Conservation (phyloP, 2,888 invertebrate species). For the Lithophane semibrunnea region DNA sequence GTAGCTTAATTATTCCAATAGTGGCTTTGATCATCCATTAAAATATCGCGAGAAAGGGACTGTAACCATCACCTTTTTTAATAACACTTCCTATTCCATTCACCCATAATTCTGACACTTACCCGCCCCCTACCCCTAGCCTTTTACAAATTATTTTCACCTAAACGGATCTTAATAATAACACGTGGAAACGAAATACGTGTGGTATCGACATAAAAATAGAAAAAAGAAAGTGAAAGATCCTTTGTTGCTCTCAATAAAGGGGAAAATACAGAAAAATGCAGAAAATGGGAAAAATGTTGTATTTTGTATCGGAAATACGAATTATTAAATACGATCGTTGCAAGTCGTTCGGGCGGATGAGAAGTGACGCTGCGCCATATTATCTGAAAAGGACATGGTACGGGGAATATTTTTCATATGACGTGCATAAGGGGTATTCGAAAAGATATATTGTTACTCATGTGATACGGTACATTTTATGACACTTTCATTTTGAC, state of each 20-base stretch:
- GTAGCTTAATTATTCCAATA: neutral
- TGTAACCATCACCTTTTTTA: neutral
- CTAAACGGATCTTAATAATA: conserved; percentile 52
- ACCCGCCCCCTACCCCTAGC: conserved; percentile 5
- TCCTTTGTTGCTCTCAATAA: conserved; percentile 47
- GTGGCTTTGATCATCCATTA: neutral
- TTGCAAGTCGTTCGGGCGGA: conserved; percentile 35
- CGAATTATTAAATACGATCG: conserved; percentile 46
- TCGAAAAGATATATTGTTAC: conserved; percentile 35
- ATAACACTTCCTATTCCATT: conserved; percentile 6
- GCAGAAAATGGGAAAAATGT: conserved; percentile 16
- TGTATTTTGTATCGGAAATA: conserved; percentile 20
- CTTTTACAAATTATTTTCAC: conserved; percentile 58
- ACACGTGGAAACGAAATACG: conserved; percentile 40
- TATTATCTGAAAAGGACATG: conserved; percentile 15
- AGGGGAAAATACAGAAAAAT: conserved; percentile 19
- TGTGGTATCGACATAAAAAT: conserved; percentile 56
- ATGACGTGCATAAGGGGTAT: neutral
- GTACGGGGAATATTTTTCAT: conserved; percentile 24
- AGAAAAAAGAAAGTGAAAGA: conserved; percentile 47
- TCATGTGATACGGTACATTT: conserved; percentile 31
- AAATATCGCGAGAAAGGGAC: neutral
- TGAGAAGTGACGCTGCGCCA: conserved; percentile 11
- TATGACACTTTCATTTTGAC: conserved; percentile 44
- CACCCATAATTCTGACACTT: conserved; percentile 24